Conservation (phyloP, 37 sponge, comb jelly and placozoan species). For the Haliclona indistincta region DNA sequence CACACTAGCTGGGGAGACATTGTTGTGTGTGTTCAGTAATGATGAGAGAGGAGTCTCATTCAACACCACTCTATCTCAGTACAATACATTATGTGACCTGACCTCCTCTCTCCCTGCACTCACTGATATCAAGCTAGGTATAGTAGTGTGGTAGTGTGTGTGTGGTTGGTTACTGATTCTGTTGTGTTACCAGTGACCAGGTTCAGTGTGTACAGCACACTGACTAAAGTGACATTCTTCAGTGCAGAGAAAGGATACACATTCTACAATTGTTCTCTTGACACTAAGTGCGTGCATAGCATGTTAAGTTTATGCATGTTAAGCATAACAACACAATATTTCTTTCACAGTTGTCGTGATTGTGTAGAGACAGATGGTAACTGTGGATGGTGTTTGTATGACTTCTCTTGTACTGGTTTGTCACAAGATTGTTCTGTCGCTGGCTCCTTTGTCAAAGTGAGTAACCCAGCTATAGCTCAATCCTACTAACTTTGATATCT, state of each 20-base stretch:
- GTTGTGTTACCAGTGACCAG: neutral
- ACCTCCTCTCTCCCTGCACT: slow-evolving; percentile 6
- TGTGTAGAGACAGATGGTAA: slow-evolving; percentile 29
- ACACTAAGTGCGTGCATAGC: no score
- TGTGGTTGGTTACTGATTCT: neutral
- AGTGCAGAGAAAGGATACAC: neutral
- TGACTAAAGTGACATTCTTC: neutral
- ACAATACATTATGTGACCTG: slow-evolving; percentile 27
- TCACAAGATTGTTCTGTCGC: slow-evolving; percentile 8
- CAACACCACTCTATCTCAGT: no score
- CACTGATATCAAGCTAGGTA: slow-evolving; percentile 1
- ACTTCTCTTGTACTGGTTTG: slow-evolving; percentile 45
- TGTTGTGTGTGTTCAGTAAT: slow-evolving; percentile 18
- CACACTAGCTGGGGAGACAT: slow-evolving; percentile 12
- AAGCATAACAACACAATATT: no score
- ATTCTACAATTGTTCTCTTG: neutral
- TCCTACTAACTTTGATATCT: no score
- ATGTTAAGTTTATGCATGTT: no score
- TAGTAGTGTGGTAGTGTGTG: neutral
- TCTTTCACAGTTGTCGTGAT: slow-evolving; percentile 43
- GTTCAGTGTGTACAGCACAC: neutral
- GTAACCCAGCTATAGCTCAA: no score
- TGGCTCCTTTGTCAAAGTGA: neutral
- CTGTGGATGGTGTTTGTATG: slow-evolving; percentile 47
- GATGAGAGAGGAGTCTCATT: slow-evolving; percentile 1